Percentiles rank a stretch among this genome's conserved stretches.
Evolutionary conservation across 1,140 invertebrate genomes (phyloP).

Genomic region (Hylyphantes graminicola): DNA sequence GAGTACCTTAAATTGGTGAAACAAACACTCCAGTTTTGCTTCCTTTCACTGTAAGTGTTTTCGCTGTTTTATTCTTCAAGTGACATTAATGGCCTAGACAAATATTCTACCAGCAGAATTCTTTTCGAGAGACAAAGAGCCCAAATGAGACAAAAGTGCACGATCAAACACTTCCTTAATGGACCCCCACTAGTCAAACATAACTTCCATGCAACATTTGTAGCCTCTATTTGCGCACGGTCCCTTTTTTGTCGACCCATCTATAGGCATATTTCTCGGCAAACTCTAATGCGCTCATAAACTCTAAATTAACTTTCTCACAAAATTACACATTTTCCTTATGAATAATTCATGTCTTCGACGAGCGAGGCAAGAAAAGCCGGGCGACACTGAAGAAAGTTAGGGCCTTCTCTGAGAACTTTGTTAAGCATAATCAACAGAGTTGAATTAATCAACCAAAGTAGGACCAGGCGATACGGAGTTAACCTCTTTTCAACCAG

Average conservation of each 20-base stretch:
- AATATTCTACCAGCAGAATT: no score
- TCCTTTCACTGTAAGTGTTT: no score
- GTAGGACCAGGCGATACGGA: constrained; percentile 19
- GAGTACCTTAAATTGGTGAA: no score
- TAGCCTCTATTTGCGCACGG: constrained; percentile 42
- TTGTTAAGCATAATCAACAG: constrained; percentile 53
- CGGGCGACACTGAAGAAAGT: constrained; percentile 31
- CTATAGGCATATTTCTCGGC: constrained; percentile 46
- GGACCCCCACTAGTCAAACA: constrained; percentile 15
- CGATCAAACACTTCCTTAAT: no score
- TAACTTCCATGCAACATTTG: constrained; percentile 13
- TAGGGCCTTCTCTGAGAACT: constrained; percentile 38
- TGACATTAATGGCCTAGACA: no score
- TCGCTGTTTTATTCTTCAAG: no score
- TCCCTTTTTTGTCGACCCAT: constrained; percentile 17
- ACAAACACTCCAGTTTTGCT: no score
- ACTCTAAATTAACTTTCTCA: constrained; percentile 60
- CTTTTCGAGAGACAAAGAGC: no score
- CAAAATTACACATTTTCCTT: constrained; percentile 57
- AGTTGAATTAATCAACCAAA: constrained; percentile 51
- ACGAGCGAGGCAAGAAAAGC: constrained; percentile 51
- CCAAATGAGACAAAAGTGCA: no score
- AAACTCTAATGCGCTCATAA: constrained; percentile 51
- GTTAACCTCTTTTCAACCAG: constrained; percentile 53
- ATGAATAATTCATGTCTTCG: constrained; percentile 56